Conservation (phyloP, 37 sponge, comb jelly and placozoan genomes). For the Petrosia ficiformis region DNA sequence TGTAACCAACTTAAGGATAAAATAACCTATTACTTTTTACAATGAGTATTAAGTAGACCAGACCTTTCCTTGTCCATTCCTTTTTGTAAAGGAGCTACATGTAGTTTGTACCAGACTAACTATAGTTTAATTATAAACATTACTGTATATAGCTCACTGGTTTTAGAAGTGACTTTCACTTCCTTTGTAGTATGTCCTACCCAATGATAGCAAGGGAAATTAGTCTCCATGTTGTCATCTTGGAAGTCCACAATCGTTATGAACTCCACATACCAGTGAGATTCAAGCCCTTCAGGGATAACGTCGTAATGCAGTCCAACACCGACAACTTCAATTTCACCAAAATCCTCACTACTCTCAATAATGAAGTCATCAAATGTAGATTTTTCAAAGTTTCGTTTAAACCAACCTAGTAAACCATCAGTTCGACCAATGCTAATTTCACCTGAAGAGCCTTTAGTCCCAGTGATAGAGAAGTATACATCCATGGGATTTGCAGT, state of each 20-base stretch:
- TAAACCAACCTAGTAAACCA: neutral
- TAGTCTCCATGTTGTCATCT: neutral
- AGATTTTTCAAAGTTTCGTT: neutral
- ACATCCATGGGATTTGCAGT: slow-evolving; percentile 4
- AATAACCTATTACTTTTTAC: no score
- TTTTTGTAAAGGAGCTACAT: no score
- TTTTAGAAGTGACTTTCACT: slow-evolving; percentile 8
- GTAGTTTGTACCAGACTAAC: no score
- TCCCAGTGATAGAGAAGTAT: slow-evolving; percentile 10
- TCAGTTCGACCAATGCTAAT: neutral
- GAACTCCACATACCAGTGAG: slow-evolving; percentile 31
- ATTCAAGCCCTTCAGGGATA: neutral
- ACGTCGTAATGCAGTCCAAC: slow-evolving; percentile 14
- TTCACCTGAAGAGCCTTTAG: slow-evolving; percentile 9
- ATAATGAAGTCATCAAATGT: slow-evolving; percentile 22
- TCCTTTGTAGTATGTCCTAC: neutral
- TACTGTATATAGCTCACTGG: slow-evolving; percentile 7
- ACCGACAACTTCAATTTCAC: slow-evolving; percentile 19
- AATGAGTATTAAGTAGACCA: no score
- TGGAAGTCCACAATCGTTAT: slow-evolving; percentile 12
- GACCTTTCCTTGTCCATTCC: no score
- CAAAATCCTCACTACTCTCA: slow-evolving; percentile 24
- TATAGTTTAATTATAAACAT: no score
- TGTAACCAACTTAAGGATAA: no score
- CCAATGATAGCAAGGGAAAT: slow-evolving; percentile 50